Conservation (phyloP, 2,113 vertebrate genomes). For the Sigmodon hispidus region DNA sequence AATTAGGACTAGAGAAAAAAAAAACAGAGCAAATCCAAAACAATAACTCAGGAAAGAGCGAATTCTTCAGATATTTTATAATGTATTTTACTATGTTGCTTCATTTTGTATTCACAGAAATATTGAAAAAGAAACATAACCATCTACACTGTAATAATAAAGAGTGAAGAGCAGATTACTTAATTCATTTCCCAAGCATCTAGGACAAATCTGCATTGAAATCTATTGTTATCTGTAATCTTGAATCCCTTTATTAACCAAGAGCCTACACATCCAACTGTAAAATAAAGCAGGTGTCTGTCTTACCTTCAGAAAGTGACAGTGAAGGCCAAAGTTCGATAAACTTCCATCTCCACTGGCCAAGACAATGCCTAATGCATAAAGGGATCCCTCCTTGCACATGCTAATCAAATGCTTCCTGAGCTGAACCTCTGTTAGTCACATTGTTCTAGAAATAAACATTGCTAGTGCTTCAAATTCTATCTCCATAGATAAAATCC, state of each 20-base stretch:
- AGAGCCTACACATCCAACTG: neutral
- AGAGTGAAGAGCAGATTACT: neutral
- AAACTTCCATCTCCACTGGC: neutral
- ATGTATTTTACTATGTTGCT: neutral
- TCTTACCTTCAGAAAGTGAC: neutral
- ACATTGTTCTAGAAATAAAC: slow-evolving; percentile 21
- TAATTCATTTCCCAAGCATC: slow-evolving; percentile 17
- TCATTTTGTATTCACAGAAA: neutral
- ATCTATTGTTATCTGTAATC: slow-evolving; percentile 41
- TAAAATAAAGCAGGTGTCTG: neutral
- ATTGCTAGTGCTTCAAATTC: neutral
- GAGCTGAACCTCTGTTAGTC: neutral
- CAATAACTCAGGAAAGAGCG: neutral
- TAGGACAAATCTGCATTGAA: neutral
- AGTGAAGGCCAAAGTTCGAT: neutral
- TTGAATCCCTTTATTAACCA: neutral
- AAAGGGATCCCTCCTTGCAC: neutral
- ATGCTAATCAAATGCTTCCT: neutral
- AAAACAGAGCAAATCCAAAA: neutral
- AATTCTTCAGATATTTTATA: neutral
- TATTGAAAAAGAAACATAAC: slow-evolving; percentile 17
- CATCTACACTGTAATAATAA: neutral
- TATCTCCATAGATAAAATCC: neutral
- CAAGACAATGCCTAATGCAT: neutral
- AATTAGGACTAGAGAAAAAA: neutral